Base-by-base conservation (phyloP, 2,888 invertebrate species). In the Heliothis peltigera region DNA sequence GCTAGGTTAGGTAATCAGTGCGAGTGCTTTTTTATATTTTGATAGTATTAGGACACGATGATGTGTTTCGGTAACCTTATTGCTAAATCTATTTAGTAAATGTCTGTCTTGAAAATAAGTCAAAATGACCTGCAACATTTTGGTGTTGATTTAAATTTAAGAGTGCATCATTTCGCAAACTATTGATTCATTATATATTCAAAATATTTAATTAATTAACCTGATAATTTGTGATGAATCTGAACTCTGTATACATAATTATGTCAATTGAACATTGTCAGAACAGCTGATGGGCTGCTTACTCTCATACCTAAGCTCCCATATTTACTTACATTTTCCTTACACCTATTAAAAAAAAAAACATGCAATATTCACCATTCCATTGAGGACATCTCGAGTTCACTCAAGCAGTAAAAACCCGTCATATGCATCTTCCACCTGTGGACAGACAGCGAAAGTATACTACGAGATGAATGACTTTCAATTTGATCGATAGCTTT, bases 381-480 rank as follows among this genome's bases (percentile, higher is more conserved):
- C 28, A 51, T 64, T 54, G n/a, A 47, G 28, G 62, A 66, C 65
- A 70, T 65, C 61, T 77, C 39, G 19, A 35, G 43, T 6, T 64
- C 64, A 69, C 42, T 69, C 64, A 67, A 70, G 66, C 61, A 67
- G 19, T 54, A 67, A 70, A 58, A 49, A 63, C 46, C 55, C 22
- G 6, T 2, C 28, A 7, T 18, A 48, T 59, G 48, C 58, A 75
- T 18, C 17, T 35, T 56, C 60, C 55, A 72, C 49, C 55, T 53
- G 62, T 54, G 39, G 46, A 58, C 59, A 18, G 56, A 72, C 43
- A 76, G 77, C 72, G 84, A 84, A 83, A 84, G 85, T 84, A 59
- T 75, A 77, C 72, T 64, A 54, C 39, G 59, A 62, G 64, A 67
- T 80, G 75, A 82, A 67, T 75, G 71, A 70, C 47, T 12, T 25